Evolutionary conservation across 1,140 invertebrate genomes (phyloP), one percentile per base, ranked within the genome.

Genomic region (Aphaenogaster ashmeadi): DNA sequence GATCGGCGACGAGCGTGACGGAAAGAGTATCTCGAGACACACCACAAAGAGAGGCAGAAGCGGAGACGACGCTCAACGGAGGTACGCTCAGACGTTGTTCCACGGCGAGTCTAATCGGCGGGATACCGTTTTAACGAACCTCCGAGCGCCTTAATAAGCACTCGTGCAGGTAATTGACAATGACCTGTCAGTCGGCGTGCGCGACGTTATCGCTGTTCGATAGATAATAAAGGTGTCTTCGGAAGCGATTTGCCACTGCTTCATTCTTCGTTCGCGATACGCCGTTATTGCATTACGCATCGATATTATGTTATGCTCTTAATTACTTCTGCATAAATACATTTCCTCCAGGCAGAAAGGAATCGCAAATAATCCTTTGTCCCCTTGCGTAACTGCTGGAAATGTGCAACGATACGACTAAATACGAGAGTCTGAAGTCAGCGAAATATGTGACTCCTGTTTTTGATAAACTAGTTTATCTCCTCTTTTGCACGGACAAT

Each of bases 81-180:
- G 60, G 13, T 33, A 33, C 50, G 66, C 52, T 13, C 74, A 60
- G 66, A 87, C 66, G 71, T 90, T 74, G 87, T 69, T 77, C 60
- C 47, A 33, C 66, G 8, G 15, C 64, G 69, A 36, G 71, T 66
- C 77, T 91, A 87, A 89, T 91, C 81, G 69, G 67, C 75, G 62
- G 72, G 88, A 79, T 89, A 88, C 87, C 88, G 88, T 89, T 89
- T 83, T 89, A 89, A 89, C 80, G 87, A 89, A 89, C 69, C 72
- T 78, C 71, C 80, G 80, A 58, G 62, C 64, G 74, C 67, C 47
- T 84, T 89, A 89, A 88, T 89, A 89, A 89, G 56, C 50, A 71
- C 60, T 62, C 60, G 67, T 15, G 50, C 78, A 66, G 62, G 66
- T 60, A 69, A 87, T 81, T 64, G 71, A 78, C 88, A 75, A 89